A percentile compares a stretch with the other conserved stretches of the same genome.
These are phyloP conservation scores for Galeruca laticollis DNA, from an alignment of 2,888 invertebrate genomes.

Conservation along the genomic window DNA sequence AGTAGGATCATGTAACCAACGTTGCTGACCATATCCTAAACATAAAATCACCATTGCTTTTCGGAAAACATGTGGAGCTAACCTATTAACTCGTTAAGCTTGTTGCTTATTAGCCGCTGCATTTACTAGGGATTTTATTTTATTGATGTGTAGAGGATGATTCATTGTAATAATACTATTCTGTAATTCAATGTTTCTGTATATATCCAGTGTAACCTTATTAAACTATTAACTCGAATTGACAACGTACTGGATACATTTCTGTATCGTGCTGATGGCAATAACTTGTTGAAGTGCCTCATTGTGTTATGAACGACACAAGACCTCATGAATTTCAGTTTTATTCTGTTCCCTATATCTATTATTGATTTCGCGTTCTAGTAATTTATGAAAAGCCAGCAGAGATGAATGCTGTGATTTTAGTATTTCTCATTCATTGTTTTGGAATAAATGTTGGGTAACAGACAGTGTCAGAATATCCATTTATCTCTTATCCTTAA, in stretches of 20 bases:
- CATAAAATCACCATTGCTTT: too few relatives aligned
- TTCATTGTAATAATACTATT: too few relatives aligned
- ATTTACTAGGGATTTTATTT: too few relatives aligned
- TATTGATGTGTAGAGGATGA: too few relatives aligned
- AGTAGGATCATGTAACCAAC: too few relatives aligned
- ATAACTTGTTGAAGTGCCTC: background rate
- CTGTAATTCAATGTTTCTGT: too few relatives aligned
- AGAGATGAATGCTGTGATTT: conserved; percentile 23
- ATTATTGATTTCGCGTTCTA: conserved; percentile 5
- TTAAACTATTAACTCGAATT: background rate
- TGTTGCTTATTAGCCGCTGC: too few relatives aligned
- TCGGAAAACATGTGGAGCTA: too few relatives aligned
- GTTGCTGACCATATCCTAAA: too few relatives aligned
- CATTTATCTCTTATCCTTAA: conserved; percentile 17
- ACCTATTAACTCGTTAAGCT: too few relatives aligned
- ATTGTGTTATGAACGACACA: conserved; percentile 2
- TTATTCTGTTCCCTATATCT: conserved; percentile 6
- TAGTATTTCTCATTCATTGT: conserved; percentile 23
- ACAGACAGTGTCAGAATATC: conserved; percentile 22
- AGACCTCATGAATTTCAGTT: conserved; percentile 4
- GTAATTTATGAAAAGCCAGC: conserved; percentile 34
- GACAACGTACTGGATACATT: background rate
- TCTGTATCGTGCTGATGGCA: background rate
- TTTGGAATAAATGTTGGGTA: conserved; percentile 24
- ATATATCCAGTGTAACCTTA: too few relatives aligned